Evolutionary conservation across 2,113 vertebrate genomes (phyloP), one percentile per base, ranked within the genome.

Genomic region (Pardalotus punctatus): DNA sequence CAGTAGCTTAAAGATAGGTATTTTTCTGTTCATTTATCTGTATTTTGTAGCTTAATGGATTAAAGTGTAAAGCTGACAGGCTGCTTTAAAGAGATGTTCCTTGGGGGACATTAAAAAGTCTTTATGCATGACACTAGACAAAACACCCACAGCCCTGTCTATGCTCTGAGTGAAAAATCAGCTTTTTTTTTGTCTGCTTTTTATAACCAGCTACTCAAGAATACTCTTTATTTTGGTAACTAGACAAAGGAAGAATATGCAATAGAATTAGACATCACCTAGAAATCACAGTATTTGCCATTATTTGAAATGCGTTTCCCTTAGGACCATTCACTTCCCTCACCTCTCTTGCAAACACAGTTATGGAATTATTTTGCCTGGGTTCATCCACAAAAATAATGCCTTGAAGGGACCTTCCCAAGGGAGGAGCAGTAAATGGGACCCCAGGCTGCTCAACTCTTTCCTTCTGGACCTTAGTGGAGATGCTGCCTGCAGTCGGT

Each of bases 131-230:
- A 36, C 21, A 11, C 67, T 36, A 86, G 90, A 66, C 77, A 86
- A 94, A 95, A 72, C 36, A 85, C 36, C 76, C 54, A 73, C n/a
- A 84, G 93, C 76, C 27, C 83, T 86, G 81, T 71, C 80, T 93
- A 65, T 72, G 15, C 53, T 88, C 45, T 51, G 23, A 89, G 33
- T 6, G 4, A 79, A 90, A 95, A 81, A 83, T 70, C 56, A 77
- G 79, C 15, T 1, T 56, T 74, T 50, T 42, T 82, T 53, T 53
- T 17, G 48, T 24, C 33, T 66, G 47, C 61, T 77, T 78, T 91
- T 91, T 65, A 58, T 40, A 42, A 61, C 50, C 40, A 48, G 51
- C 56, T 84, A 25, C 60, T 76, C 51, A 90, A 80, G 58, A 60
- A 60, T 71, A 71, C 20, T 35, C n/a, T 82, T 76, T 73, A 88